phyloP scores from a whole-genome alignment of 2,113 vertebrate genomes.

The Ictalurus punctatus region DNA sequence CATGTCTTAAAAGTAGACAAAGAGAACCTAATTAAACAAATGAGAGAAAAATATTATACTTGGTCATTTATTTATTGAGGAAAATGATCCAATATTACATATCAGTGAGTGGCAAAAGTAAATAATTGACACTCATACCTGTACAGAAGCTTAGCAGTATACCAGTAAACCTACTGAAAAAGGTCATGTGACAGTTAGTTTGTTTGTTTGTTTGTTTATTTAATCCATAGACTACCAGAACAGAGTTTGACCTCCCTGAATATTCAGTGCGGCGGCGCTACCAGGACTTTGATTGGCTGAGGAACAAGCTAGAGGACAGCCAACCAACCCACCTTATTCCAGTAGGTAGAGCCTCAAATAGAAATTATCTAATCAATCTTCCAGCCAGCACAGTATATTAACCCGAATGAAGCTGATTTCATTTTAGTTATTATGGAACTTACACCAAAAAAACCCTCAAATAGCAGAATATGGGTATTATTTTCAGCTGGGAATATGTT shows the following conservation, averaged over 20 bases:
- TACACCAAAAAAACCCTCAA: neutral
- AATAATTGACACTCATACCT: too few relatives aligned
- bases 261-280: constrained; percentile 92
- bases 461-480: neutral
- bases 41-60: too few relatives aligned
- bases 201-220: too few relatives aligned
- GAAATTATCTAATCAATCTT: neutral
- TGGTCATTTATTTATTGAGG: too few relatives aligned
- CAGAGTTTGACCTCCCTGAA: constrained; percentile 94
- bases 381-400: neutral
- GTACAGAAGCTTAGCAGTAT: too few relatives aligned
- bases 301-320: constrained; percentile 91
- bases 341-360: constrained; percentile 78
- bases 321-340: constrained; percentile 98
- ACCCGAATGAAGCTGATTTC: neutral
- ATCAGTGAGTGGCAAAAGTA: too few relatives aligned
- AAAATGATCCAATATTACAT: too few relatives aligned
- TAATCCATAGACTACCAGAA: constrained; percentile 82
- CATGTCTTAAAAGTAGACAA: too few relatives aligned
- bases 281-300: constrained; percentile 97
- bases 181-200: too few relatives aligned
- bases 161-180: too few relatives aligned
- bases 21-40: too few relatives aligned
- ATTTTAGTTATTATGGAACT: neutral
- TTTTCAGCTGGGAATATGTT: neutral